phyloP scores from a whole-genome alignment of 2,888 invertebrate genomes.

The Gastrophysa polygoni region DNA sequence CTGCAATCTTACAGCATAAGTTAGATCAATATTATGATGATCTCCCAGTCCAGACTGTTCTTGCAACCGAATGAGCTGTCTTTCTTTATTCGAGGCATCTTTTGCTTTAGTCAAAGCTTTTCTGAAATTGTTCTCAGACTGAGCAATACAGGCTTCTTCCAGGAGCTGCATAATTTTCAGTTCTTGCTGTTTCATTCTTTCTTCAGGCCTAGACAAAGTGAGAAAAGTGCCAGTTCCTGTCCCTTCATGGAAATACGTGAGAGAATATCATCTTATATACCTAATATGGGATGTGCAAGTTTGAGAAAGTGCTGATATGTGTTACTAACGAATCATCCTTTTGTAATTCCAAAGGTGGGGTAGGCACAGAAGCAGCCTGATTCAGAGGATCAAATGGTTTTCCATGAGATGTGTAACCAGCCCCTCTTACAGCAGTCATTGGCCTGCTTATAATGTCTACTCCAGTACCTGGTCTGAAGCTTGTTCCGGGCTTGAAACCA shows the following conservation, averaged over 20 bases:
- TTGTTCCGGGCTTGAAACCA: conserved; percentile 53
- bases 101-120: conserved; percentile 89
- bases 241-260: background rate
- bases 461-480: conserved; percentile 55
- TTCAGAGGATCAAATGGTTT: conserved; percentile 79
- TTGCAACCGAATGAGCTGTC: conserved; percentile 85
- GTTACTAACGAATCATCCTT: conserved; percentile 76
- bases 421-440: conserved; percentile 96
- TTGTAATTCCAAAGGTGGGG: conserved; percentile 70
- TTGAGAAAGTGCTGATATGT: background rate
- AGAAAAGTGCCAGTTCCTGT: no score
- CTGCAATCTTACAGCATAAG: conserved; percentile 80
- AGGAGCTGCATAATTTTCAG: conserved; percentile 85
- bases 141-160: conserved; percentile 85
- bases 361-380: conserved; percentile 63
- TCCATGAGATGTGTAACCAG: conserved; percentile 87
- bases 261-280: conserved; percentile 7
- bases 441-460: conserved; percentile 67
- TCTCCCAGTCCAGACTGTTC: conserved; percentile 91
- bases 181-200: conserved; percentile 89
- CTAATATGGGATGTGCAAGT: background rate
- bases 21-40: conserved; percentile 92
- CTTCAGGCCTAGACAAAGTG: conserved; percentile 80
- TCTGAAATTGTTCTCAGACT: conserved; percentile 66
- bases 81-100: conserved; percentile 93